Evolutionary conservation across 2,113 vertebrate species (phyloP), one percentile per base, ranked within the genome.

Genomic region (Sylvicapra grimmia): DNA sequence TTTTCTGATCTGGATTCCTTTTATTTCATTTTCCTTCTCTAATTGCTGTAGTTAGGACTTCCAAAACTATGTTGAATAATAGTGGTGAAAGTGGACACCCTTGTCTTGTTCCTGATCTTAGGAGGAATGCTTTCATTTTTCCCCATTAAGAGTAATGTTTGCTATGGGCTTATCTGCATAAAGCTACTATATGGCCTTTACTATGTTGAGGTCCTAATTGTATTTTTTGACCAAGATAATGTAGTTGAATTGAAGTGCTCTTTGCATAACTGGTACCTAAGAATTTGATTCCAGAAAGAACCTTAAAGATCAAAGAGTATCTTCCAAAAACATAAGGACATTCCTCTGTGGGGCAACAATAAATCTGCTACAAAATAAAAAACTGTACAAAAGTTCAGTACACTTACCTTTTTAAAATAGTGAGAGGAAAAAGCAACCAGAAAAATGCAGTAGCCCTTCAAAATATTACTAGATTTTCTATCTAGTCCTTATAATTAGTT

Each of bases 391-490:
- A 96, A 31, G 11, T 79, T 1, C 0, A 85, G 0, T 72, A 31
- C 12, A 90, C 11, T 97, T 95, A 96, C 3, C 0, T 93, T 90
- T 10, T 8, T 59, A 90, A 92, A 90, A 72, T 59, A 40, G 27
- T 33, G 16, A 29, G 49, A 33, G 80, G 15, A 1, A 7, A 13
- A 82, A 40, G n/a, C 16, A 93, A 12, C 31, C 31, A 61, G 40
- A n/a, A 96, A 61, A 56, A 75, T 12, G 7, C 21, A 94, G 3
- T n/a, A 27, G 7, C 51, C 29, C 12, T 94, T 63, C 23, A 90
- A 86, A 88, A 0, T 51, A 96, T 95, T 59, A 51, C 44, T 90
- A n/a, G 80, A 47, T 86, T 92, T 95, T 96, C 25, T 90, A n/a
- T 93, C 44, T 94, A 54, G 89, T n/a, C 19, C 23, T 18, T 40